Conservation (phyloP, 2,113 vertebrate genomes). For the Notiomystis cincta region DNA sequence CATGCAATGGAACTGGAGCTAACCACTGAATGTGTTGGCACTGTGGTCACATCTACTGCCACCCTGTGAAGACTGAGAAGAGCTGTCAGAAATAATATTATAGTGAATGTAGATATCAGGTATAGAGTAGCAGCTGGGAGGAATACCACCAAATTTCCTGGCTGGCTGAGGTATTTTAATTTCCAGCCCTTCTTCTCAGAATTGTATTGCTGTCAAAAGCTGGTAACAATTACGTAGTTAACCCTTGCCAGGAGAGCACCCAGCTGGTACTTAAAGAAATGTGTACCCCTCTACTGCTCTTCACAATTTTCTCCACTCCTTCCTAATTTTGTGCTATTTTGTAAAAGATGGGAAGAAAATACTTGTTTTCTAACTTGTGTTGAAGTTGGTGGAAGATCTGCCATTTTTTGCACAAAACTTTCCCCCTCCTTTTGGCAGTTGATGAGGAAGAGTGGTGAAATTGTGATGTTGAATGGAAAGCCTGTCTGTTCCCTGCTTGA, state of each 20-base stretch:
- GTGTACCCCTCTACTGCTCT: not conserved
- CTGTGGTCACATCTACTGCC: not conserved
- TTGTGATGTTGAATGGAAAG: not conserved
- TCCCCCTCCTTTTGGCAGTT: not conserved
- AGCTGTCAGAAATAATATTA: not conserved
- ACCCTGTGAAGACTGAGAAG: not conserved
- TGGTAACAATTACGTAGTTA: not conserved
- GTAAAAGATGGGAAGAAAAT: not conserved
- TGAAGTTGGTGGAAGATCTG: not conserved
- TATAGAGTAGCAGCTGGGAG: not conserved
- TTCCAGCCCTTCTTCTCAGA: not conserved
- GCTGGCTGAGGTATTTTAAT: not conserved
- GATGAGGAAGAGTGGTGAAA: not conserved
- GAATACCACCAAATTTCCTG: not conserved
- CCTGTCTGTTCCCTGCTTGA: not conserved
- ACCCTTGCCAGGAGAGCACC: not conserved
- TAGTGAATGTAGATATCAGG: rapidly evolving
- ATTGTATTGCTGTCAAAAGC: not conserved
- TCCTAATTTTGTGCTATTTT: not conserved
- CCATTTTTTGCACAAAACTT: not conserved
- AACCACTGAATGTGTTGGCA: not conserved
- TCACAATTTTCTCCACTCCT: not conserved
- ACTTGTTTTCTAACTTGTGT: not conserved
- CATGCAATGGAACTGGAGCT: not conserved
- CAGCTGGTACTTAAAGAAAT: not conserved